Evolutionary conservation across 2,888 invertebrate genomes (phyloP), one percentile per base, ranked within the genome.

Genomic region (Polylopha cassiicola): DNA sequence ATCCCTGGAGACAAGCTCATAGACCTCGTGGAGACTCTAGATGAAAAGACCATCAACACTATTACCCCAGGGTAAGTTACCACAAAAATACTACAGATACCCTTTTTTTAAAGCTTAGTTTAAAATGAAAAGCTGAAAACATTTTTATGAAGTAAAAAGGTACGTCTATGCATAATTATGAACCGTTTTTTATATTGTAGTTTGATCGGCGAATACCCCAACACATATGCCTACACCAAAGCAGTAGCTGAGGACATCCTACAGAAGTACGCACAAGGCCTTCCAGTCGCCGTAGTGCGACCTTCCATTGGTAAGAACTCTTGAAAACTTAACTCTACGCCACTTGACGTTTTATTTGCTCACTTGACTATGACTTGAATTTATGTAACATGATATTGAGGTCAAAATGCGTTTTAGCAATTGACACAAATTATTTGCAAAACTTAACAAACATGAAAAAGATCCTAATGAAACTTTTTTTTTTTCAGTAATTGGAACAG

Each of bases 181-280:
- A 3, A 4, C 6, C 3, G 9, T 22, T 22, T 30, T 44, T 44
- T 22, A 18, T 15, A 7, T 70, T 67, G 0, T 68, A 91, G 90
- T 43, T 67, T 95, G 11, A 64, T 94, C 1, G 90, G 90, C 1
- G 89, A 89, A 8, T 91, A 91, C 39, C 98, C 98, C 0, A 98
- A 98, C 72, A 97, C 97, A 0, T 98, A 99, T 79, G 95, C 96
- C 0, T 96, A 93, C 70, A 97, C 96, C 2, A 99, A 98, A 73
- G 92, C 95, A 5, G 85, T 96, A 27, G 94, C 95, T 1, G 98
- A 99, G 76, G 90, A 92, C 50, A 73, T 96, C 14, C 90, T 98
- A 1, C 80, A 87, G 27, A 90, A 91, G 51, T 93, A 92, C 62
- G 89, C 90, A 0, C 80, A 87, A 7, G 89, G 88, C 30, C 73